Percentiles rank a stretch among this genome's conserved stretches.
These are phyloP conservation scores for Spialia ferax DNA, from an alignment of 2,888 invertebrate species.

Conservation along the genomic window DNA sequence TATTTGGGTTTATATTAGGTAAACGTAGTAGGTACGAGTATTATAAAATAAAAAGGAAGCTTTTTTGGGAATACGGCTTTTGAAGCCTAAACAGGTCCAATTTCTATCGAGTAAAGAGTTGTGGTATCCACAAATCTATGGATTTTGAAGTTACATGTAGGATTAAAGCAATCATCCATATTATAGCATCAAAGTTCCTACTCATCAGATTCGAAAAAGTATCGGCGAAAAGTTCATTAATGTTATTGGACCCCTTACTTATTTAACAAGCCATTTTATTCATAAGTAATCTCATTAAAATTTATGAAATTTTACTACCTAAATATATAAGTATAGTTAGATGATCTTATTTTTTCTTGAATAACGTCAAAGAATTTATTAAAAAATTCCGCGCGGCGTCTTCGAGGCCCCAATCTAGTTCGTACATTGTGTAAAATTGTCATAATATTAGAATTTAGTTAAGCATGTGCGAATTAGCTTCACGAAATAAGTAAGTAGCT, in stretches of 20 bases:
- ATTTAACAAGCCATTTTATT: constrained; percentile 83
- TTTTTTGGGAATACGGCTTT: constrained; percentile 9
- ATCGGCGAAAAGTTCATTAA: constrained; percentile 58
- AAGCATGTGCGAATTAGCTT: no score
- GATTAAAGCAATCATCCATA: constrained; percentile 10
- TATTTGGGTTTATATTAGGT: neutral
- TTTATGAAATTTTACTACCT: constrained; percentile 84
- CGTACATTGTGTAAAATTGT: no score
- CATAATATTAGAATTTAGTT: no score
- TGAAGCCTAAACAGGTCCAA: constrained; percentile 27
- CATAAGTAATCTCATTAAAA: constrained; percentile 82
- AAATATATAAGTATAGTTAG: constrained; percentile 68
- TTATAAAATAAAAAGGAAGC: constrained; percentile 5
- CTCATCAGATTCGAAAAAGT: constrained; percentile 27
- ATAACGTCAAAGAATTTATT: constrained; percentile 69
- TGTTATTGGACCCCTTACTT: constrained; percentile 82
- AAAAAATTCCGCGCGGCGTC: constrained; percentile 72
- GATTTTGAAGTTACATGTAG: neutral
- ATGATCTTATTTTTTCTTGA: constrained; percentile 69
- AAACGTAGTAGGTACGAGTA: no score
- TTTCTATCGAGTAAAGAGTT: neutral
- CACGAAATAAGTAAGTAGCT: neutral
- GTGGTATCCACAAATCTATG: constrained; percentile 12
- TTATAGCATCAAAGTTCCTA: neutral
- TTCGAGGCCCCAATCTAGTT: constrained; percentile 48